Conservation (phyloP, 2,888 invertebrate species). For the Sminthurides aquaticus region DNA sequence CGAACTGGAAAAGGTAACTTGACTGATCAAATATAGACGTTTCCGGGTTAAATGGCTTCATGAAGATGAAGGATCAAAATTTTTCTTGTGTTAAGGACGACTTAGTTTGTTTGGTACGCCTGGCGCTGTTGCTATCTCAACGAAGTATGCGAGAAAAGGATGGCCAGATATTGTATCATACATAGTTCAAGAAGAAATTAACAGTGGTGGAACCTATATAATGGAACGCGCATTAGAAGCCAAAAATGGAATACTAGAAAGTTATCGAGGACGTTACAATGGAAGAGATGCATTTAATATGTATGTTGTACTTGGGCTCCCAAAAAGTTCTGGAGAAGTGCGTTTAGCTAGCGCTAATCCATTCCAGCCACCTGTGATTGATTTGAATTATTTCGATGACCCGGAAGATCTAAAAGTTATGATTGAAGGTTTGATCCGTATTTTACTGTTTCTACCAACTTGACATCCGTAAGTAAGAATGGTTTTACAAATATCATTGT, state of each 20-base stretch:
- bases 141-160: not conserved
- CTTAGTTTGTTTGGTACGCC: not conserved
- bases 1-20: not conserved
- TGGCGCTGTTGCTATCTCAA: not conserved
- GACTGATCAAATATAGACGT: not conserved
- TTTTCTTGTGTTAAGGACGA: not conserved
- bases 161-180: not conserved
- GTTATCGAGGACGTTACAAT: not conserved
- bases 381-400: conserved; percentile 8
- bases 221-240: not conserved
- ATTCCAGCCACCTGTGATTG: conserved; percentile 11
- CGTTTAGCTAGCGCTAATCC: not conserved
- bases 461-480: not conserved
- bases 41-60: no score
- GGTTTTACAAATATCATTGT: not conserved
- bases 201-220: not conserved
- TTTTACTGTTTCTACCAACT: no score
- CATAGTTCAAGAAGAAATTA: not conserved
- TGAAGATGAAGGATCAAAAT: no score
- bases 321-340: conserved; percentile 13
- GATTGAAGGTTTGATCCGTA: not conserved
- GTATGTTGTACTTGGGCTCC: not conserved
- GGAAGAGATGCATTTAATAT: not conserved
- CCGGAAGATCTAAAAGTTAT: not conserved
- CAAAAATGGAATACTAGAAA: not conserved